Percentiles rank a stretch among this genome's conserved stretches.
Evolutionary conservation across 37 sponge, comb jelly and placozoan species (phyloP).

Genomic region (Dysidea cf. avara): DNA sequence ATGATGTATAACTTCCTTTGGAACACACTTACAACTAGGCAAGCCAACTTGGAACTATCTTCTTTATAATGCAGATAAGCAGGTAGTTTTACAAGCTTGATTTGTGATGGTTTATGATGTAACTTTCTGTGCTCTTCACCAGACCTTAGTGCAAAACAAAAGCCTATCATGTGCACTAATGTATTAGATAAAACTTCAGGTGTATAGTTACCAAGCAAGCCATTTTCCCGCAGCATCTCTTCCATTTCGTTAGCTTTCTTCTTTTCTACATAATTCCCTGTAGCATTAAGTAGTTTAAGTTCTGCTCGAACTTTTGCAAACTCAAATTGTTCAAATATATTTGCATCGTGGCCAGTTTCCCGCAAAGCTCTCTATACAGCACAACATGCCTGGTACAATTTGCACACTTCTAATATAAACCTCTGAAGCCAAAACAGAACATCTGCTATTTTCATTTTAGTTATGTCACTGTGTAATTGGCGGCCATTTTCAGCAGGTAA

Average conservation of each 20-base stretch:
- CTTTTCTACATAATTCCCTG: background rate
- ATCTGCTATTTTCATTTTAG: too few relatives aligned
- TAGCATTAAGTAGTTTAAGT: background rate
- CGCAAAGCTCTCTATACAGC: background rate
- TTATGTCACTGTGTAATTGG: too few relatives aligned
- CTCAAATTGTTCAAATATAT: background rate
- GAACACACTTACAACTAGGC: background rate
- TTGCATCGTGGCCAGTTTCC: background rate
- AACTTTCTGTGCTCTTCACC: background rate
- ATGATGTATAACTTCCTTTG: slow-evolving; percentile 18
- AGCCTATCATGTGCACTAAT: background rate
- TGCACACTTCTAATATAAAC: slow-evolving; percentile 1
- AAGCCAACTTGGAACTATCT: slow-evolving; percentile 21
- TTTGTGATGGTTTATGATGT: background rate
- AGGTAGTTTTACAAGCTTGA: background rate
- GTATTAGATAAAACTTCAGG: background rate
- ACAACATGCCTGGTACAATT: slow-evolving; percentile 7
- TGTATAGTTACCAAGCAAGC: background rate
- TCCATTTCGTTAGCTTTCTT: slow-evolving; percentile 8
- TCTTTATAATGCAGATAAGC: slow-evolving; percentile 19
- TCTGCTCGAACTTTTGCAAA: background rate
- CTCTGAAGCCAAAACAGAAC: background rate
- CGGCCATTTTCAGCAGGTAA: too few relatives aligned
- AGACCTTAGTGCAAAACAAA: slow-evolving; percentile 1
- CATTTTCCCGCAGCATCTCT: slow-evolving; percentile 2